Conservation (phyloP, 2,888 invertebrate genomes). For the Xylocampa areola region DNA sequence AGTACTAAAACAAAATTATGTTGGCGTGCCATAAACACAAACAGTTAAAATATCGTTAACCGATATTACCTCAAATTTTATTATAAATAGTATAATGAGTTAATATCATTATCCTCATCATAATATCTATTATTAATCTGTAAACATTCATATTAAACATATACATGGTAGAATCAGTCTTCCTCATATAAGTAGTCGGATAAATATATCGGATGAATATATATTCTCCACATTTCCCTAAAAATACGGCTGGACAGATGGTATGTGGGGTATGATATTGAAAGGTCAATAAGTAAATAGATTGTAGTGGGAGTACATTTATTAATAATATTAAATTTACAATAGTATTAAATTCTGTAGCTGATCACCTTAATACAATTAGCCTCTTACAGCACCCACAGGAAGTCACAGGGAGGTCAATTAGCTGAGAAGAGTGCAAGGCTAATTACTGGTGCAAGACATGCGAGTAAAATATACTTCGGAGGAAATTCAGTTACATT, state of each 20-base stretch:
- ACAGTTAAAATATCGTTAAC: conserved; percentile 2
- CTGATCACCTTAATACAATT: conserved; percentile 27
- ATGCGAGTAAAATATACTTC: conserved; percentile 24
- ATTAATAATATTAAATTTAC: no score
- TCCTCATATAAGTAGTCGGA: conserved; percentile 5
- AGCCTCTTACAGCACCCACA: conserved; percentile 39
- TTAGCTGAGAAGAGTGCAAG: conserved; percentile 28
- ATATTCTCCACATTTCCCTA: neutral
- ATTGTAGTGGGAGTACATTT: no score
- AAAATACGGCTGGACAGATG: neutral
- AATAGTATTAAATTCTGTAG: conserved; percentile 5
- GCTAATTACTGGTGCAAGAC: conserved; percentile 25
- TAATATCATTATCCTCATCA: conserved; percentile 12
- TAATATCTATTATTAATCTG: conserved; percentile 6
- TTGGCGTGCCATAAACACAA: conserved; percentile 10
- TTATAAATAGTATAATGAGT: conserved; percentile 7
- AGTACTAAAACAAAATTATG: conserved; percentile 18
- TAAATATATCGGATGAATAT: neutral
- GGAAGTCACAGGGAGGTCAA: conserved; percentile 42
- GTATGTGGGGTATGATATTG: neutral
- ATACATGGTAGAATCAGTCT: neutral
- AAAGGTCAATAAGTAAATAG: neutral
- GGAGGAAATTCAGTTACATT: conserved; percentile 24
- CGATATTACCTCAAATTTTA: neutral
- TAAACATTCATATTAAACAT: conserved; percentile 22